Conservation (phyloP, 1,140 invertebrate genomes). For the Helicoverpa armigera region DNA sequence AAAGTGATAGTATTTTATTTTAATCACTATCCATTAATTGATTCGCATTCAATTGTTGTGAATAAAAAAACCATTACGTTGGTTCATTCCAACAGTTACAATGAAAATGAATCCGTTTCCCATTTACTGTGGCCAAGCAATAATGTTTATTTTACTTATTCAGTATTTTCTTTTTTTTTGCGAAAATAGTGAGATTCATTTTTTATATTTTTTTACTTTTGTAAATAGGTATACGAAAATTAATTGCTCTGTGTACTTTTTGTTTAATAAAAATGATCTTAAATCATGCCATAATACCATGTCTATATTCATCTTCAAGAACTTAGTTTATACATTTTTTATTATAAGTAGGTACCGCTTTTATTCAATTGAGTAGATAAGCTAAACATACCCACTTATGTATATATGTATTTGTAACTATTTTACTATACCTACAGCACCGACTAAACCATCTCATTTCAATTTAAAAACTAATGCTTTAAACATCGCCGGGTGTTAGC, state of each 20-base stretch:
- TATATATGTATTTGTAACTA: background rate
- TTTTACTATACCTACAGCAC: background rate
- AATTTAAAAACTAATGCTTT: too few relatives aligned
- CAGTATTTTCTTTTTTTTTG: background rate
- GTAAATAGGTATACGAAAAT: too few relatives aligned
- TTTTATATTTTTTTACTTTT: too few relatives aligned
- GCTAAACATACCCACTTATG: too few relatives aligned
- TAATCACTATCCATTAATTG: background rate
- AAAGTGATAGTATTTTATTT: background rate
- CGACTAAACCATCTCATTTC: background rate
- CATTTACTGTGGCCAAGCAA: background rate
- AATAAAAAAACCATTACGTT: conserved; percentile 11
- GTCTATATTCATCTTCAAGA: background rate
- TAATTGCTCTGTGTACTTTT: too few relatives aligned
- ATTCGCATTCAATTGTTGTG: background rate
- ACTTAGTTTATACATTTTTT: background rate
- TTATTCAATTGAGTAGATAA: too few relatives aligned
- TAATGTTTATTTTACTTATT: background rate
- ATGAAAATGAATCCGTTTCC: conserved; percentile 1
- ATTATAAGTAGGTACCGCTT: too few relatives aligned
- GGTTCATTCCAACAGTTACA: background rate
- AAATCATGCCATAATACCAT: too few relatives aligned
- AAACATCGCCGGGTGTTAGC: background rate
- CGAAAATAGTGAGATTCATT: too few relatives aligned
- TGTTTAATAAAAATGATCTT: too few relatives aligned